These are phyloP conservation scores for Thaumetopoea pityocampa DNA, from an alignment of 1,140 invertebrate species.

Conservation along the genomic window DNA sequence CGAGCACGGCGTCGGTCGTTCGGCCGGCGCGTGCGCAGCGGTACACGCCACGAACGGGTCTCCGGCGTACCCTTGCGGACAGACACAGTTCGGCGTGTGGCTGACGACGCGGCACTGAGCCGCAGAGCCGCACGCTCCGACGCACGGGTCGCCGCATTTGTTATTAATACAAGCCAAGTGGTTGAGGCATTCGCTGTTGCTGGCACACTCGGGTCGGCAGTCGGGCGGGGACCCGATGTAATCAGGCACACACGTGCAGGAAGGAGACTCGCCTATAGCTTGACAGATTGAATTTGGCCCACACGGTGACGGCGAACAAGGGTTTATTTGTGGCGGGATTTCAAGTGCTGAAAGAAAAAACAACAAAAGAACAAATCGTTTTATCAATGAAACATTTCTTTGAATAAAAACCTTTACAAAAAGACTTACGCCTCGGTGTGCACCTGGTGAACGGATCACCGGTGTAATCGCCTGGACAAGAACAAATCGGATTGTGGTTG, in stretches of 20 bases:
- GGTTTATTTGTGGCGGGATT: conserved; percentile 73
- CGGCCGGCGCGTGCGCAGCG: conserved; percentile 35
- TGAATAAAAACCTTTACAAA: too few species aligned
- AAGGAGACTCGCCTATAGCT: conserved; percentile 76
- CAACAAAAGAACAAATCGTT: too few species aligned
- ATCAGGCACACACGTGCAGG: conserved; percentile 80
- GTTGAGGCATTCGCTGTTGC: conserved; percentile 79
- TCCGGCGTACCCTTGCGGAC: conserved; percentile 76
- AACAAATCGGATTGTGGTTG: conserved; percentile 80
- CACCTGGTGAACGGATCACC: conserved; percentile 85
- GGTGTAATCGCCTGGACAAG: conserved; percentile 79
- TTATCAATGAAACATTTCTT: too few species aligned
- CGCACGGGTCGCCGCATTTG: conserved; percentile 83
- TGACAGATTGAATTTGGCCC: conserved; percentile 83
- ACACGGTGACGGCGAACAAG: conserved; percentile 83
- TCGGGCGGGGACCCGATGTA: conserved; percentile 80
- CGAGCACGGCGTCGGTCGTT: conserved; percentile 73
- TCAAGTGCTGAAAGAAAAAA: conserved; percentile 70
- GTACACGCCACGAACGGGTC: conserved; percentile 78
- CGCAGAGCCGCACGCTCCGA: conserved; percentile 79
- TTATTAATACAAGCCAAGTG: conserved; percentile 81
- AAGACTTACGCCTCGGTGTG: conserved; percentile 77
- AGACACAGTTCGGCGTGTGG: conserved; percentile 81
- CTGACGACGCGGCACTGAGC: conserved; percentile 82
- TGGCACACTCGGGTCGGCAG: conserved; percentile 81